Base-by-base conservation (phyloP, 2,797 vertebrate species). In the Antrozous pallidus region DNA sequence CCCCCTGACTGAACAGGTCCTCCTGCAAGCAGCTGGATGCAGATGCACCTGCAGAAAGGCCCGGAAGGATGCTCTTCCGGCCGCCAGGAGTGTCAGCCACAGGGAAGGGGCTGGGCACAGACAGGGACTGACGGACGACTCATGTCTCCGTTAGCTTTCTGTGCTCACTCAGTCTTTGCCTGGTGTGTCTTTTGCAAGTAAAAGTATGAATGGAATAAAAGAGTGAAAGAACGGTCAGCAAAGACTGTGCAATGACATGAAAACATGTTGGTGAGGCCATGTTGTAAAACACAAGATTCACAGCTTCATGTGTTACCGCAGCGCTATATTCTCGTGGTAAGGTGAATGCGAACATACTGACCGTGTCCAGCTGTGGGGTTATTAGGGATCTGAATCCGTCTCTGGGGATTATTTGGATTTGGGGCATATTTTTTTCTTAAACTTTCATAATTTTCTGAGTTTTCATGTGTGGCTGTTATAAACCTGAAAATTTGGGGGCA, bases 171-270 rank as follows among this genome's bases (percentile, higher is more conserved):
- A 17, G 0, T 24, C 80, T 70, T 94, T 58, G 16, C 26, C 8
- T 38, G 36, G 36, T 51, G 3, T 33, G 3, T 40, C 18, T 61
- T 58, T 77, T 77, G 16, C 75, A 33, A 31, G 65, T 67, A 56
- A 87, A 92, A 74, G 20, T 80, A 49, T 16, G n/a, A 86, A 24
- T 70, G 49, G 16, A 56, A n/a, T 67, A 40, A 79, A 54, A 74
- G 13, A 31, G 16, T 49, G 13, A 93, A 74, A 24, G 28, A 61
- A 82, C 67, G 14, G 2, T 38, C 51, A 42, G 67, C 26, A 69
- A 54, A 88, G 82, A 31, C 78, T 58, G n/a, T 38, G 26, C 67
- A 49, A 65, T n/a, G 12, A 18, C 45, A 11, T 20, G 11, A 88
- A n/a, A 70, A 87, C 58, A 38, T 7, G 40, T 36, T 81, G 17